Conservation (phyloP, 2,113 vertebrate genomes). For the Nematolebias whitei region DNA sequence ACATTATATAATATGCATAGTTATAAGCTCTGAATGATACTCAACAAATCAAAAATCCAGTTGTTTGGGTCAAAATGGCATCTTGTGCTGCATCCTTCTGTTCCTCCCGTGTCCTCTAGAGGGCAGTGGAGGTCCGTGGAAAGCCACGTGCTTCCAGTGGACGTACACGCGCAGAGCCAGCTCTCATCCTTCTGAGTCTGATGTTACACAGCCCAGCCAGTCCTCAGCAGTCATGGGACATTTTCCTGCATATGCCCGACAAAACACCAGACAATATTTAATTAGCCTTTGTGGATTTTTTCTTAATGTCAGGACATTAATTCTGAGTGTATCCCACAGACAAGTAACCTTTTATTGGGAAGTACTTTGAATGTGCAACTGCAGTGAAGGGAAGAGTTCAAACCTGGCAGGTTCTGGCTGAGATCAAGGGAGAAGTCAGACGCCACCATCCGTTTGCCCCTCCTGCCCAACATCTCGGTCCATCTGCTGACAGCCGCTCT, state of each 20-base stretch:
- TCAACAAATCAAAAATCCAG: too few relatives aligned
- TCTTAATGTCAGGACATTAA: conserved; percentile 23
- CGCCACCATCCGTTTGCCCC: conserved; percentile 17
- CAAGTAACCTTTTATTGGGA: conserved; percentile 5
- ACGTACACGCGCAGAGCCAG: conserved; percentile 42
- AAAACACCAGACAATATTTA: conserved; percentile 31
- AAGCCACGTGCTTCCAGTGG: background rate
- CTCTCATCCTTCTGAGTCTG: conserved; percentile 39
- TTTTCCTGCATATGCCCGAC: conserved; percentile 4
- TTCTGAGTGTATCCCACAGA: conserved; percentile 17
- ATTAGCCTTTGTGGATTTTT: conserved; percentile 37
- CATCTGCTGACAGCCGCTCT: conserved; percentile 45
- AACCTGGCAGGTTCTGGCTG: conserved; percentile 15
- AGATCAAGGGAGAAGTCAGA: conserved; percentile 53
- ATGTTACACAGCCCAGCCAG: conserved; percentile 42
- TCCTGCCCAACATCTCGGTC: conserved; percentile 25
- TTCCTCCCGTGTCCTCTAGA: conserved; percentile 56
- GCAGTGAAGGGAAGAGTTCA: conserved; percentile 6
- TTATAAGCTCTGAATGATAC: background rate
- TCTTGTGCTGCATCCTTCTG: conserved; percentile 33
- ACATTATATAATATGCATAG: conserved; percentile 10
- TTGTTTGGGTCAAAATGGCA: conserved; percentile 29
- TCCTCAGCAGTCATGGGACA: conserved; percentile 28
- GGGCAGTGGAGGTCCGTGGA: conserved; percentile 62
- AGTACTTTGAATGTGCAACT: conserved; percentile 11